Conservation (phyloP, 2,113 vertebrate genomes). For the Phylloscopus trochilus region DNA sequence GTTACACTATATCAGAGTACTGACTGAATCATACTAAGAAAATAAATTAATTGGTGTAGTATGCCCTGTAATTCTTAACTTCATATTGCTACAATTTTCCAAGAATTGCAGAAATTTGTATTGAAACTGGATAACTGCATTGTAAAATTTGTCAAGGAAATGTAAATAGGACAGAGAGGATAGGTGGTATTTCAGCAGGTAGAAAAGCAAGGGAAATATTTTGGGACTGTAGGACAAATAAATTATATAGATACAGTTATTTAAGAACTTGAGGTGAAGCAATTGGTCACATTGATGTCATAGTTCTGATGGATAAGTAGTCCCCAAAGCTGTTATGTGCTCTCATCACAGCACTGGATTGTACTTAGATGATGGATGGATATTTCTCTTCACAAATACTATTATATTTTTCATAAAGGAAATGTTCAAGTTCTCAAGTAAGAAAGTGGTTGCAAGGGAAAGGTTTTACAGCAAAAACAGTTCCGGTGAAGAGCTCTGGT, state of each 20-base stretch:
- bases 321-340: background rate
- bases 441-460: background rate
- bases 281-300: background rate
- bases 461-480: background rate
- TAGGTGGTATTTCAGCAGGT: background rate
- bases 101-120: background rate
- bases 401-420: background rate
- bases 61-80: background rate
- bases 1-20: background rate
- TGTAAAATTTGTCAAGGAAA: constrained; percentile 17
- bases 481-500: background rate
- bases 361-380: background rate
- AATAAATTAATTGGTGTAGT: background rate
- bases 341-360: background rate
- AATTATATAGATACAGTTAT: background rate
- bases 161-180: background rate
- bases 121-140: background rate
- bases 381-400: background rate
- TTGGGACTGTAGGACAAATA: background rate
- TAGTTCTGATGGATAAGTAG: background rate
- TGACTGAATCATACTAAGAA: background rate
- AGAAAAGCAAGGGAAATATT: background rate
- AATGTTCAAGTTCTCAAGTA: background rate
- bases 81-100: background rate
- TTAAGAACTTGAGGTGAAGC: background rate